Conservation (phyloP, 2,797 vertebrate genomes). For the Notoglanidium macrostoma region DNA sequence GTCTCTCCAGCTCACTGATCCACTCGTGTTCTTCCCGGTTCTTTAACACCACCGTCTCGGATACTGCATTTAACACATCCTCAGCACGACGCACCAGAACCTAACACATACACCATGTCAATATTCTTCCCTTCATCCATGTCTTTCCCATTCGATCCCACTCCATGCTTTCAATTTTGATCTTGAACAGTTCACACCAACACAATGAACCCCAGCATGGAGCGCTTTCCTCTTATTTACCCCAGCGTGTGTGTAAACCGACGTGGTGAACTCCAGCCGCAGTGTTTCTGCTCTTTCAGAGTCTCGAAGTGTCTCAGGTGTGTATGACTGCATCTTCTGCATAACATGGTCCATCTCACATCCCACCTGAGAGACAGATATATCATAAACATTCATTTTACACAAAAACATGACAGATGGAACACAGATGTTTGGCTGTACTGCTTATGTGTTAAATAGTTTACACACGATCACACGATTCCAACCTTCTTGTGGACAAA, state of each 20-base stretch:
- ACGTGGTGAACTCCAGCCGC: conserved; percentile 64
- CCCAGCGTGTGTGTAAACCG: conserved; percentile 72
- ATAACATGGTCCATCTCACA: conserved; percentile 63
- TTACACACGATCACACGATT: not conserved
- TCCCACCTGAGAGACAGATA: conserved; percentile 20
- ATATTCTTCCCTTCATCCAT: not conserved
- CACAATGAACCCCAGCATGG: not conserved
- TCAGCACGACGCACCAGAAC: conserved; percentile 68
- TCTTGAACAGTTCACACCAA: not conserved
- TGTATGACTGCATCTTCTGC: conserved; percentile 68
- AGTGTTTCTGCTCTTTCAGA: conserved; percentile 50
- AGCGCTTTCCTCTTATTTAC: conserved; percentile 54
- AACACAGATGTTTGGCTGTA: not conserved
- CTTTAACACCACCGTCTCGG: conserved; percentile 49
- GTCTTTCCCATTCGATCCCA: not conserved
- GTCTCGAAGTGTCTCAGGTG: conserved; percentile 65
- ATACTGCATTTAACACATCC: conserved; percentile 63
- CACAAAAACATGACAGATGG: not conserved
- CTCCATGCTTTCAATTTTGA: not conserved
- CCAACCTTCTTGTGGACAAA: not conserved
- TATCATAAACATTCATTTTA: not conserved
- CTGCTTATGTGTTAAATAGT: not conserved
- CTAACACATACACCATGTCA: conserved; percentile 53
- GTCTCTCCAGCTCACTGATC: conserved; percentile 64
- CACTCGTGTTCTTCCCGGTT: conserved; percentile 59